Conservation (phyloP, 1,140 invertebrate genomes). For the Micrasema minimum region DNA sequence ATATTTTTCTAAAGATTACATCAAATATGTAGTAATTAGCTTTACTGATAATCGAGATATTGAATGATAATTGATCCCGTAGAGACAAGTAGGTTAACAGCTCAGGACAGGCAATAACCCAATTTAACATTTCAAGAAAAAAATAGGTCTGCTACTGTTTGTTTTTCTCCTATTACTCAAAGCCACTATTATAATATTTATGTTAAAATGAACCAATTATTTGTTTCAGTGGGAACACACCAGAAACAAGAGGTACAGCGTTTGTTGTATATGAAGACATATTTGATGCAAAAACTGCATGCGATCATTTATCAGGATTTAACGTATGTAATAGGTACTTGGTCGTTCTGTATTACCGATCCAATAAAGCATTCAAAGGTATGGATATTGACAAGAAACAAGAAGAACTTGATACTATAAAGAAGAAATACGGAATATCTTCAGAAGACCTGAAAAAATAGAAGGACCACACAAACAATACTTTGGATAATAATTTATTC, state of each 20-base stretch:
- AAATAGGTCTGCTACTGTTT: too few relatives aligned
- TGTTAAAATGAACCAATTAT: not conserved
- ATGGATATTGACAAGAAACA: slow-evolving; percentile 97
- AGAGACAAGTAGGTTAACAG: too few relatives aligned
- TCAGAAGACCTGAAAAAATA: slow-evolving; percentile 61
- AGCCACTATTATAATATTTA: too few relatives aligned
- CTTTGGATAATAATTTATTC: too few relatives aligned
- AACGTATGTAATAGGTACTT: slow-evolving; percentile 99
- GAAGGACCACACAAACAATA: too few relatives aligned
- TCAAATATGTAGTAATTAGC: too few relatives aligned
- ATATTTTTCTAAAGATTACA: too few relatives aligned
- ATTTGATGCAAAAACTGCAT: slow-evolving; percentile 99
- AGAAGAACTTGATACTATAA: slow-evolving; percentile 96
- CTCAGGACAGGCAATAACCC: too few relatives aligned
- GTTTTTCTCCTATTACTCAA: too few relatives aligned
- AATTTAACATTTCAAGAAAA: too few relatives aligned
- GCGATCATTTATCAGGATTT: slow-evolving; percentile 98
- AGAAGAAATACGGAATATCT: slow-evolving; percentile 88
- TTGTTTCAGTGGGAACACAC: slow-evolving; percentile 89
- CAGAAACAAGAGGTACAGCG: slow-evolving; percentile 97
- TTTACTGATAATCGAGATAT: too few relatives aligned
- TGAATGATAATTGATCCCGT: too few relatives aligned
- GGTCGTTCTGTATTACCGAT: slow-evolving; percentile 97
- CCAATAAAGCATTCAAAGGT: slow-evolving; percentile 95
- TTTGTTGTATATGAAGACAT: slow-evolving; percentile 99